Percentiles rank a stretch among this genome's conserved stretches.
These are phyloP conservation scores for Sesamia inferens DNA, from an alignment of 2,888 invertebrate genomes.

Conservation along the genomic window DNA sequence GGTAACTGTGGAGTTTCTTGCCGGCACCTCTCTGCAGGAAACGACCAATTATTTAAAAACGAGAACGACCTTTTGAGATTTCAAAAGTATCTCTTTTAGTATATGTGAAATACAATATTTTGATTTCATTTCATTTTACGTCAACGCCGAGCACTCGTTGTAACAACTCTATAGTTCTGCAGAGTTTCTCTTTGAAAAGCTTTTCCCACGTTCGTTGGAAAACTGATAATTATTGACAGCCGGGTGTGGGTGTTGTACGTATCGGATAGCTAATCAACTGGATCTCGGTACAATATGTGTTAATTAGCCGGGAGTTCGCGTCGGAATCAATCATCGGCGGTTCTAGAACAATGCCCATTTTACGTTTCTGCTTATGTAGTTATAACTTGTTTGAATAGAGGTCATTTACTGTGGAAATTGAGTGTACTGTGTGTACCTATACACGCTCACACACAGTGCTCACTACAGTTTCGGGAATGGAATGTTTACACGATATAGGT, in stretches of 20 bases:
- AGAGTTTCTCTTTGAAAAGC: neutral
- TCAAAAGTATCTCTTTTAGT: too few species aligned
- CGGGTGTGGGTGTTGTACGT: neutral
- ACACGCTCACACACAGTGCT: too few species aligned
- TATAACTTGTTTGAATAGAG: slow-evolving; percentile 11
- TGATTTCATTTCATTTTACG: too few species aligned
- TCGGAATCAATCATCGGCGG: slow-evolving; percentile 33
- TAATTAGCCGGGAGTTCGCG: slow-evolving; percentile 35
- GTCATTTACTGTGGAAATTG: neutral
- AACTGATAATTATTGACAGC: slow-evolving; percentile 18
- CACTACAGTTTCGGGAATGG: too few species aligned
- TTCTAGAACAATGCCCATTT: slow-evolving; percentile 4
- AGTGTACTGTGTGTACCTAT: too few species aligned
- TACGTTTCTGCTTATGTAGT: neutral
- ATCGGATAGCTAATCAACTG: slow-evolving; percentile 29
- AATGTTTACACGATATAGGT: too few species aligned
- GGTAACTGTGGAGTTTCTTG: too few species aligned
- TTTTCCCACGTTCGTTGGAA: neutral
- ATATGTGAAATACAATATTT: too few species aligned
- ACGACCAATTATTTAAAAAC: too few species aligned
- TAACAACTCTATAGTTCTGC: too few species aligned
- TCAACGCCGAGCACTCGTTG: neutral
- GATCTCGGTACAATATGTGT: slow-evolving; percentile 38
- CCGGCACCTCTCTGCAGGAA: too few species aligned
- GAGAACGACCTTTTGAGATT: too few species aligned